These are phyloP conservation scores for Heliconius hewitsoni DNA, from an alignment of 1,140 invertebrate species.

Conservation along the genomic window DNA sequence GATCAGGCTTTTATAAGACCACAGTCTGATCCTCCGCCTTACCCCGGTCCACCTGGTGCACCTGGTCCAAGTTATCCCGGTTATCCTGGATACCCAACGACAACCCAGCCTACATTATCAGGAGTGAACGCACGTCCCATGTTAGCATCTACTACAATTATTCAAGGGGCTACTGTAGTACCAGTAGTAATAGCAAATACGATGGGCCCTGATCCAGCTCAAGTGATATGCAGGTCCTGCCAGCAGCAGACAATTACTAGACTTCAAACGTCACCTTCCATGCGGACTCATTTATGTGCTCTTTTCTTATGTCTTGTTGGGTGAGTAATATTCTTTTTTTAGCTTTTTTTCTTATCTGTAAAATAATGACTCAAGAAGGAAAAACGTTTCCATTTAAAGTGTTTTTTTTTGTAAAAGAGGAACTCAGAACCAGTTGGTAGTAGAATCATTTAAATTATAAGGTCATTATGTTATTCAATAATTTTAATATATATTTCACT, in stretches of 20 bases:
- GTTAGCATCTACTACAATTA: slow-evolving; percentile 29
- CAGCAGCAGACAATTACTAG: slow-evolving; percentile 75
- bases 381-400: too few species aligned
- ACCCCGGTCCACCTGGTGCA: slow-evolving; percentile 31
- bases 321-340: slow-evolving; percentile 58
- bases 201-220: slow-evolving; percentile 73
- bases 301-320: slow-evolving; percentile 81
- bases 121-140: neutral
- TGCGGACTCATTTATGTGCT: slow-evolving; percentile 83
- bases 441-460: too few species aligned
- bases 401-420: too few species aligned
- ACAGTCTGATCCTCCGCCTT: slow-evolving; percentile 40
- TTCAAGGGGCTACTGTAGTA: slow-evolving; percentile 35
- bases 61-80: slow-evolving; percentile 10
- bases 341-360: too few species aligned
- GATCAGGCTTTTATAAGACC: slow-evolving; percentile 19
- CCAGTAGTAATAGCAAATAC: slow-evolving; percentile 40
- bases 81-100: slow-evolving; percentile 14
- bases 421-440: too few species aligned
- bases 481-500: too few species aligned
- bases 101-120: slow-evolving; percentile 25
- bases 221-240: slow-evolving; percentile 81
- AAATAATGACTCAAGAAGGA: too few species aligned
- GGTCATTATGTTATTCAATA: too few species aligned
- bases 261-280: slow-evolving; percentile 75